Evolutionary conservation across 2,113 vertebrate species (phyloP).

Genomic region (Tupaia chinensis): DNA sequence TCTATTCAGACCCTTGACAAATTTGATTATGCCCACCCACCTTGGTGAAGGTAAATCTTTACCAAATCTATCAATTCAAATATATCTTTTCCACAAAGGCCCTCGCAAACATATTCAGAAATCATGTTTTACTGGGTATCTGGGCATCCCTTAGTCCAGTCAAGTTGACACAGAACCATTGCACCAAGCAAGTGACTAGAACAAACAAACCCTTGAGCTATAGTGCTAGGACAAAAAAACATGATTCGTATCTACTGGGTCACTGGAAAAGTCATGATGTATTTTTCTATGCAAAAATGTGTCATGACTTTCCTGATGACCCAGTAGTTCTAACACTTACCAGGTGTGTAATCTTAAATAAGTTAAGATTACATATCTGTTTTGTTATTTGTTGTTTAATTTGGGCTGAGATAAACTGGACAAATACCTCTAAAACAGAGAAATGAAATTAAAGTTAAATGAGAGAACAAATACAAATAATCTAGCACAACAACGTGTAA

Average conservation of each 20-base stretch:
- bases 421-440: background rate
- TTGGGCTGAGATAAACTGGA: background rate
- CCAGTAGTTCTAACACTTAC: background rate
- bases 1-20: background rate
- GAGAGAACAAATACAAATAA: background rate
- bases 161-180: background rate
- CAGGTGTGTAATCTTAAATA: background rate
- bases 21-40: background rate
- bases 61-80: background rate
- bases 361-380: background rate
- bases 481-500: background rate
- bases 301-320: too few species aligned
- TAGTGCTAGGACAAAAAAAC: too few species aligned
- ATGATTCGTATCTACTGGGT: too few species aligned
- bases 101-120: background rate
- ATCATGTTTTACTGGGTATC: background rate
- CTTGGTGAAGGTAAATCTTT: background rate
- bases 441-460: conserved; percentile 29
- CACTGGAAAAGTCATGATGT: too few species aligned
- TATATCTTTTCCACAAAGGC: background rate
- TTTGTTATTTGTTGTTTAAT: background rate
- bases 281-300: too few species aligned
- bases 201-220: background rate
- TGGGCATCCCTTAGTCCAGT: background rate
- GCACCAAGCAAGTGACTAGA: background rate